These are phyloP conservation scores for Calypte anna DNA, from an alignment of 2,113 vertebrate species.

Conservation along the genomic window DNA sequence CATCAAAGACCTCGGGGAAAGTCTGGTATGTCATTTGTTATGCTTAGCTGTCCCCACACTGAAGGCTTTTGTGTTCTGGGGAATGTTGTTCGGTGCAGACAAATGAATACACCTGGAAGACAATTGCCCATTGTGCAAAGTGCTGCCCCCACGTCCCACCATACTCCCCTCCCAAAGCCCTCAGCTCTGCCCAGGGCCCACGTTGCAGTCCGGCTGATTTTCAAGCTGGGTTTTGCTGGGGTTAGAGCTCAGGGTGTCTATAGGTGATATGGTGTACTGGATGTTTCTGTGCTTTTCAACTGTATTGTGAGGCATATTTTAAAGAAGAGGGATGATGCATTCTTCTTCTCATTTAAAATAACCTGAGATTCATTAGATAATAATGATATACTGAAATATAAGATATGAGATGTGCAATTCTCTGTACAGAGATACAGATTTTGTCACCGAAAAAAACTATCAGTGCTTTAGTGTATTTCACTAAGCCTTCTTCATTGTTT, in stretches of 20 bases:
- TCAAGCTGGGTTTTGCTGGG: neutral
- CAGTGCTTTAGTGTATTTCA: neutral
- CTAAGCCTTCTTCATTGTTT: neutral
- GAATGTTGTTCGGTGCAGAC: conserved; percentile 43
- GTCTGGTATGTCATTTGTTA: conserved; percentile 55
- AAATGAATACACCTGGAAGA: conserved; percentile 73
- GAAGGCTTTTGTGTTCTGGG: conserved; percentile 58
- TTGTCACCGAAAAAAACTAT: neutral
- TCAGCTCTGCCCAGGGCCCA: neutral
- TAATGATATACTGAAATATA: neutral
- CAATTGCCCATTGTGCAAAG: conserved; percentile 56
- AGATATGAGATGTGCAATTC: neutral
- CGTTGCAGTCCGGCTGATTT: neutral
- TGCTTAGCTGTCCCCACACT: conserved; percentile 54
- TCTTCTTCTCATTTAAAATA: neutral
- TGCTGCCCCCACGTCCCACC: neutral
- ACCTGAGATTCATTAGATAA: neutral
- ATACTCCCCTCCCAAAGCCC: neutral
- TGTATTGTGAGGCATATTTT: neutral
- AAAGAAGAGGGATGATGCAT: neutral
- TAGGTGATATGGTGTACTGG: neutral
- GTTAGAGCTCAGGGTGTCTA: neutral
- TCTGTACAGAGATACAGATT: neutral
- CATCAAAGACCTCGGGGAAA: conserved; percentile 27
- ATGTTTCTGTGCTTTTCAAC: neutral